Conservation (phyloP, 2,113 vertebrate species). For the Actenoides hombroni region DNA sequence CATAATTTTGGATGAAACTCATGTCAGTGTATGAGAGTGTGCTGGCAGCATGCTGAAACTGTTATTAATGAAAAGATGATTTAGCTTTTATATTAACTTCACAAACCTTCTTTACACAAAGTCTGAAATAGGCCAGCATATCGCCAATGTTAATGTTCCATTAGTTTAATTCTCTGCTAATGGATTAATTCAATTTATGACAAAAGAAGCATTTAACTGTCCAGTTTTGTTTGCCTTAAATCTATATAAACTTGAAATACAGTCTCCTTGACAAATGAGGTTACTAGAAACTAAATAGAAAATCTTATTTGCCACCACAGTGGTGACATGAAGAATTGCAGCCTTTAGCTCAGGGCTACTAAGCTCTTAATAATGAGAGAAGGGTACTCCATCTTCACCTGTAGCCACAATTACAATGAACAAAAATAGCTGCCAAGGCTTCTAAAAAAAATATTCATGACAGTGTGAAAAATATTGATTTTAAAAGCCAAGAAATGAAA, state of each 20-base stretch:
- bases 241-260: slow-evolving; percentile 71
- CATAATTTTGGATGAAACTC: neutral
- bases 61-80: slow-evolving; percentile 5
- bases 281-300: slow-evolving; percentile 76
- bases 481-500: slow-evolving; percentile 74
- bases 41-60: neutral
- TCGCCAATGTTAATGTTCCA: slow-evolving; percentile 18
- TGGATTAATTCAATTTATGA: slow-evolving; percentile 50
- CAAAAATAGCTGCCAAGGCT: slow-evolving; percentile 67
- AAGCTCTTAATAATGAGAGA: slow-evolving; percentile 80
- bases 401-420: slow-evolving; percentile 60
- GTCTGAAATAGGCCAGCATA: neutral
- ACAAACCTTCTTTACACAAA: slow-evolving; percentile 42
- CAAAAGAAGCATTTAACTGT: slow-evolving; percentile 47
- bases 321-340: slow-evolving; percentile 80
- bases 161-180: slow-evolving; percentile 59
- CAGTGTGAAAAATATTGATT: slow-evolving; percentile 77
- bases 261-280: slow-evolving; percentile 74
- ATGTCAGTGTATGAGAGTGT: neutral
- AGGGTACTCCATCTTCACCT: slow-evolving; percentile 77
- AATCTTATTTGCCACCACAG: slow-evolving; percentile 76
- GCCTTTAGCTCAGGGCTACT: slow-evolving; percentile 75
- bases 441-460: slow-evolving; percentile 75
- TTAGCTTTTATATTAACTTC: slow-evolving; percentile 44
- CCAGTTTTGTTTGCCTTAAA: slow-evolving; percentile 69